These are phyloP conservation scores for Crocidura indochinensis DNA, from an alignment of 2,797 vertebrate genomes.

Conservation along the genomic window DNA sequence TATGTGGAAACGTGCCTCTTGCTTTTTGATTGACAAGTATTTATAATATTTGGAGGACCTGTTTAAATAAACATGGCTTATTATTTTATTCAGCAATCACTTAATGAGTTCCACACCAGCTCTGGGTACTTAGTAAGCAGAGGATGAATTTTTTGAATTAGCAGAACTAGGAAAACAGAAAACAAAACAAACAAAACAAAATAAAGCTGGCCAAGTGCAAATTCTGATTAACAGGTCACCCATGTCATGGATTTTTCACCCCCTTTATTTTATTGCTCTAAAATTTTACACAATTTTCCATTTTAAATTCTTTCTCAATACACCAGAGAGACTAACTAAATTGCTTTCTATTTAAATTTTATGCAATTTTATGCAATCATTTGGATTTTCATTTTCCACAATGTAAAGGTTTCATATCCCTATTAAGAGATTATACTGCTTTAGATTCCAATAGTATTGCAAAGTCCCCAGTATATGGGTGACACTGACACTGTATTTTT, in stretches of 20 bases:
- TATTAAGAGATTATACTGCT: neutral
- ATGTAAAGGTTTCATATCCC: neutral
- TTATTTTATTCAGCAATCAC: conserved; percentile 4
- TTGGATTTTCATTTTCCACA: conserved; percentile 7
- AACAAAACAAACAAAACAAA: neutral
- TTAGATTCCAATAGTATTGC: neutral
- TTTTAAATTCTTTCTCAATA: conserved; percentile 12
- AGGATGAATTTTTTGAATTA: conserved; percentile 30
- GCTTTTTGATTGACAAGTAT: neutral
- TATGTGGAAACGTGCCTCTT: neutral
- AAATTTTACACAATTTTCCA: conserved; percentile 29
- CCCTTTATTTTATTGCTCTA: neutral
- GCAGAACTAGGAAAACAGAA: neutral
- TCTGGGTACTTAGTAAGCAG: neutral
- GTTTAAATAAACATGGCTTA: neutral
- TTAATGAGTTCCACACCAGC: neutral
- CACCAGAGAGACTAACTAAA: neutral
- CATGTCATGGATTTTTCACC: neutral
- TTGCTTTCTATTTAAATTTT: neutral
- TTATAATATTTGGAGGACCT: neutral
- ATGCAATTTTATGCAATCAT: neutral
- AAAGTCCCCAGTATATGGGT: neutral
- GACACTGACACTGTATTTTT: neutral
- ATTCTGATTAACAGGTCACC: neutral
- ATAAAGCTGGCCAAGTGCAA: neutral